Conservation (phyloP, 2,113 vertebrate genomes). For the Microcebus murinus region DNA sequence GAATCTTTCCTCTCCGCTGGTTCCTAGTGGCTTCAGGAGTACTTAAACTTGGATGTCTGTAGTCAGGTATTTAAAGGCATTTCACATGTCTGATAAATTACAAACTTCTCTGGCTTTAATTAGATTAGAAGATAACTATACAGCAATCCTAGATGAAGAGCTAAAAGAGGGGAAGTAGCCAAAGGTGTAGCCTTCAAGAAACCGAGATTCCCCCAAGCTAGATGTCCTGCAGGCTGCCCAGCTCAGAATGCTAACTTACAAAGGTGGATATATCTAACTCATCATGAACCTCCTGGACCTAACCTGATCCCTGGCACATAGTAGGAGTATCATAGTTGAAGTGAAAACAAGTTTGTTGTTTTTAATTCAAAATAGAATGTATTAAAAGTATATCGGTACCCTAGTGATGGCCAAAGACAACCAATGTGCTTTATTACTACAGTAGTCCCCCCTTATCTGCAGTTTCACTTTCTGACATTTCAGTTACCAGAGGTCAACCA, state of each 20-base stretch:
- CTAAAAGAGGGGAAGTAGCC: background rate
- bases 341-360: background rate
- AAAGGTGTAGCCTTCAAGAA: background rate
- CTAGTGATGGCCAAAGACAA: background rate
- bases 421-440: background rate
- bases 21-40: background rate
- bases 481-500: background rate
- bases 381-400: background rate
- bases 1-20: background rate
- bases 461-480: background rate
- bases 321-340: background rate
- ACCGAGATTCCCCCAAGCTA: background rate
- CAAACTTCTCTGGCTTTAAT: conserved; percentile 19
- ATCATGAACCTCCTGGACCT: background rate
- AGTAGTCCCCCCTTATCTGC: background rate
- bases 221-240: background rate
- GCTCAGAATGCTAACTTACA: background rate
- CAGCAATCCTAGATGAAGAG: background rate
- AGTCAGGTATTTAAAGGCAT: background rate
- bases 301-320: background rate
- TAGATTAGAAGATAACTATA: background rate
- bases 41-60: background rate
- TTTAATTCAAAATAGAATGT: background rate
- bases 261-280: background rate
- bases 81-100: background rate